A percentile compares a stretch with the other conserved stretches of the same genome.
Conservation (phyloP, 2,113 vertebrate genomes). For the Vombatus ursinus region DNA sequence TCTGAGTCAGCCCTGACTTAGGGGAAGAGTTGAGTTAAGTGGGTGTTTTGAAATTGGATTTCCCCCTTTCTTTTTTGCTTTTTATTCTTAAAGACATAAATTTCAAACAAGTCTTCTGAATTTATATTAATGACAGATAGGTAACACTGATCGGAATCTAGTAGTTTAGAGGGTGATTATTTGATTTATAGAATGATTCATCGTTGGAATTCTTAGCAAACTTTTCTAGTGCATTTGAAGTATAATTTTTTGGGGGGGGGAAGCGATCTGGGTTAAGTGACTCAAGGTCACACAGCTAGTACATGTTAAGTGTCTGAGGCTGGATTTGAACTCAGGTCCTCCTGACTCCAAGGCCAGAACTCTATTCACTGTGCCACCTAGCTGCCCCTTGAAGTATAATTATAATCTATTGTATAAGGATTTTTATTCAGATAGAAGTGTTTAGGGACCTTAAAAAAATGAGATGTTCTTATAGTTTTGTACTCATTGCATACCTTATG, state of each 20-base stretch:
- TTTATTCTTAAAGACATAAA: constrained; percentile 22
- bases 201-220: neutral
- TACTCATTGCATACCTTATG: neutral
- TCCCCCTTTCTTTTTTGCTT: neutral
- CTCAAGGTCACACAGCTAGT: too few species aligned
- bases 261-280: too few species aligned
- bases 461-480: neutral
- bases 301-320: too few species aligned
- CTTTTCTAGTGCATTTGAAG: neutral
- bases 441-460: neutral
- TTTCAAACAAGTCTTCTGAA: neutral
- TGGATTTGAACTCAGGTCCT: too few species aligned
- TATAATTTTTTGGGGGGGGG: too few species aligned
- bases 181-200: constrained; percentile 33
- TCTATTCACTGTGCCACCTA: too few species aligned
- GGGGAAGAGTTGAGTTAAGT: constrained; percentile 9
- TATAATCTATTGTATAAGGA: constrained; percentile 4
- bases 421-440: neutral
- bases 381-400: neutral
- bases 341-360: too few species aligned
- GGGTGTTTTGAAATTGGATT: constrained; percentile 11
- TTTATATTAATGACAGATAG: constrained; percentile 17
- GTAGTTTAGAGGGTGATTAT: neutral
- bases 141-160: neutral
- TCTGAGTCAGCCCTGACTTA: neutral